Evolutionary conservation across 2,888 invertebrate genomes (phyloP).

Genomic region (Diplolepis rosae): DNA sequence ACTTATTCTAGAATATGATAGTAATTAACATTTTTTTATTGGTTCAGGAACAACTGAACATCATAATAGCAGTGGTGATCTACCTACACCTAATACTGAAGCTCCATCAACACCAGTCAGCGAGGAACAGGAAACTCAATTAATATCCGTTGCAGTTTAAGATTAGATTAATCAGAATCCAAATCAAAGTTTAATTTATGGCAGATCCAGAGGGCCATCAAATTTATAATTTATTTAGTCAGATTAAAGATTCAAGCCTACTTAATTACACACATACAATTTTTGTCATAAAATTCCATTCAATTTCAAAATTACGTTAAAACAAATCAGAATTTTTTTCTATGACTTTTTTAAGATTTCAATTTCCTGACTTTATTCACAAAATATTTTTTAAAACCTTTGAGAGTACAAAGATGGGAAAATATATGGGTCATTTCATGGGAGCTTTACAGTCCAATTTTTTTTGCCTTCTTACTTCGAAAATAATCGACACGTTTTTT

Average conservation of each 20-base stretch:
- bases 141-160: slow-evolving; percentile 58
- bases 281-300: too few species aligned
- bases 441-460: too few species aligned
- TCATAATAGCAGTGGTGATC: slow-evolving; percentile 66
- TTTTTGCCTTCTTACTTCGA: too few species aligned
- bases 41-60: slow-evolving; percentile 64
- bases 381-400: too few species aligned
- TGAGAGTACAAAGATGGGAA: too few species aligned
- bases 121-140: slow-evolving; percentile 61
- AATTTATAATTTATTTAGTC: not conserved
- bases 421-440: too few species aligned
- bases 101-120: slow-evolving; percentile 69
- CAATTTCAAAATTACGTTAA: too few species aligned
- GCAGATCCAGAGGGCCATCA: not conserved
- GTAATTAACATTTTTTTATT: not conserved
- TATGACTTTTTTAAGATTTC: too few species aligned
- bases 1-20: not conserved
- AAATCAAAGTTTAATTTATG: not conserved
- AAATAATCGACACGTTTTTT: too few species aligned
- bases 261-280: too few species aligned
- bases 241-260: not conserved
- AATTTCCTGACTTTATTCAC: too few species aligned
- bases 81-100: slow-evolving; percentile 71
- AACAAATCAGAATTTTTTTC: too few species aligned
- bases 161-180: not conserved